These are phyloP conservation scores for Leptinotarsa texana DNA, from an alignment of 1,140 invertebrate species.

Conservation along the genomic window DNA sequence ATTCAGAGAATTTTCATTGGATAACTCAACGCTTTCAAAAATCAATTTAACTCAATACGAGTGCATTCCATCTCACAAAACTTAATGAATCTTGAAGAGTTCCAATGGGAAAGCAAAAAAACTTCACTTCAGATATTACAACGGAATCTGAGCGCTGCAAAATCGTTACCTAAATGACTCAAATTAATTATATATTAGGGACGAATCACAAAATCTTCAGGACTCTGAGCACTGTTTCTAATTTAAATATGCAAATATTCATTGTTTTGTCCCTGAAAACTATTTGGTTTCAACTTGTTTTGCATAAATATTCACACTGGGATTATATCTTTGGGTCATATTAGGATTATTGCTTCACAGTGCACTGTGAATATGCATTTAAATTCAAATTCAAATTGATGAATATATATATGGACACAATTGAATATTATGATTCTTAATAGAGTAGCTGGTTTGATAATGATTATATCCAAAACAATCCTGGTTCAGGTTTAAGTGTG, in stretches of 20 bases:
- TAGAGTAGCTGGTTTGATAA: no score
- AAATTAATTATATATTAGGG: background rate
- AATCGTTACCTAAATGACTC: background rate
- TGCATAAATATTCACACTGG: background rate
- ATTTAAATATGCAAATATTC: constrained; percentile 9
- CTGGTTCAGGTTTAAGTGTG: no score
- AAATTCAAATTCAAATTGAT: no score
- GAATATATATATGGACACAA: no score
- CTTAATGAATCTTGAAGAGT: no score
- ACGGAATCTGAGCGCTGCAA: background rate
- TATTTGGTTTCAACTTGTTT: background rate
- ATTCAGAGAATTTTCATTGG: no score
- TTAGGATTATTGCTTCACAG: background rate
- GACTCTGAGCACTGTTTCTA: background rate
- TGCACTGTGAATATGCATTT: background rate
- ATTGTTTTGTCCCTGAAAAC: background rate
- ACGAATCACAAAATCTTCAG: background rate
- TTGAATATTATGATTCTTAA: no score
- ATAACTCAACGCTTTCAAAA: no score
- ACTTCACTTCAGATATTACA: background rate
- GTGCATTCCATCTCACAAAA: no score
- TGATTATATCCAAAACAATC: no score
- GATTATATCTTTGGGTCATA: background rate
- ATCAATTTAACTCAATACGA: no score
- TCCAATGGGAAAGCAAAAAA: background rate